phyloP scores from a whole-genome alignment of 2,797 vertebrate genomes.

The Clarias fuscus region DNA sequence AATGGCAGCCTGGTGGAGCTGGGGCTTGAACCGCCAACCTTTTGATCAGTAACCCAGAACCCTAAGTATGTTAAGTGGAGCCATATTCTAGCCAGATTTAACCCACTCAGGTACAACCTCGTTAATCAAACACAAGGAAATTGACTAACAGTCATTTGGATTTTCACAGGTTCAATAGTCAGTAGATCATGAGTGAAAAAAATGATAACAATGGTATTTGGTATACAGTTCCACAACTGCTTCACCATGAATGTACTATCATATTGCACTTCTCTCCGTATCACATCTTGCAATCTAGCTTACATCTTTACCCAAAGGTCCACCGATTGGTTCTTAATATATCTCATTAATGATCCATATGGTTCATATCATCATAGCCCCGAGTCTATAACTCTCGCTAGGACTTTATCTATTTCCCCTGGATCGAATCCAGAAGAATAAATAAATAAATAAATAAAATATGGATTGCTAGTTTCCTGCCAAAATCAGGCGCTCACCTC shows the following conservation, averaged over 20 bases:
- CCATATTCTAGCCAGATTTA: background rate
- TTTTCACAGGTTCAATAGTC: background rate
- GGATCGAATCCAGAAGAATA: background rate
- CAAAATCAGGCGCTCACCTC: conserved; percentile 67
- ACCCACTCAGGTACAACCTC: background rate
- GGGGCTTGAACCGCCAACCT: no score
- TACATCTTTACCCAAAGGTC: background rate
- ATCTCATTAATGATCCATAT: background rate
- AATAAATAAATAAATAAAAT: background rate
- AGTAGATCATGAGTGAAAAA: background rate
- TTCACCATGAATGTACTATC: no score
- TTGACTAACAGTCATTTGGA: background rate
- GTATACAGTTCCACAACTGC: background rate
- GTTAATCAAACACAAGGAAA: background rate
- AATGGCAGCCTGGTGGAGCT: no score
- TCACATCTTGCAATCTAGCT: background rate
- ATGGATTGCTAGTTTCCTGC: background rate
- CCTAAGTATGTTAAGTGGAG: background rate
- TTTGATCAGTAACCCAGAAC: no score
- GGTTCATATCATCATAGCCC: background rate
- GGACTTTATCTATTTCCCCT: background rate
- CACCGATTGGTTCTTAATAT: background rate
- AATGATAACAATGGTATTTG: background rate
- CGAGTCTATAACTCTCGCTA: background rate
- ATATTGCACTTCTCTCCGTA: background rate